Evolutionary conservation across 2,888 invertebrate species (phyloP).

Genomic region (Philhelius pedissequus): DNA sequence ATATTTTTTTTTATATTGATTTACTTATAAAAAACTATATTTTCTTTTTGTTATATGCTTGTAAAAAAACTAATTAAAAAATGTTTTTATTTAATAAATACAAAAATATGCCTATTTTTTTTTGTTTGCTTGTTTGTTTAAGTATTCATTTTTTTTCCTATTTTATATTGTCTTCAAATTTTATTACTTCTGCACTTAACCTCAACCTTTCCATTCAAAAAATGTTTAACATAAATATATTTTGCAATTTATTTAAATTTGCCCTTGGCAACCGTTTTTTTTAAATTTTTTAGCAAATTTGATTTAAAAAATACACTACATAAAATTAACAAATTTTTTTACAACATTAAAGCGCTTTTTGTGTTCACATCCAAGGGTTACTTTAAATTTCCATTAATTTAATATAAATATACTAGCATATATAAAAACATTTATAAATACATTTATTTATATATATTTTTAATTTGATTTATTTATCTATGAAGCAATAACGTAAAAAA

Average conservation of each 20-base stretch:
- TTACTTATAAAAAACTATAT: constrained; percentile 61
- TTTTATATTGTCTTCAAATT: constrained; percentile 66
- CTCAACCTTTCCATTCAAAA: constrained; percentile 1
- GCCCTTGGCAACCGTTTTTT: constrained; percentile 12
- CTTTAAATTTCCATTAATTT: constrained; percentile 1
- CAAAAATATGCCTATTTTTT: constrained; percentile 72
- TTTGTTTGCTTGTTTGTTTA: not conserved
- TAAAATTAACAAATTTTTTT: constrained; percentile 16
- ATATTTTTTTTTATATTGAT: constrained; percentile 36
- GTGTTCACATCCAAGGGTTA: constrained; percentile 46
- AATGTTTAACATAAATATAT: constrained; percentile 1
- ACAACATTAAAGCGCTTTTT: constrained; percentile 54
- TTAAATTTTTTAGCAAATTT: constrained; percentile 23
- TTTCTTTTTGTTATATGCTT: constrained; percentile 41
- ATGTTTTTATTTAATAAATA: constrained; percentile 73
- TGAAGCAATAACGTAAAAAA: constrained; percentile 60
- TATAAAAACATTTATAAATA: constrained; percentile 57
- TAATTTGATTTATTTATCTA: constrained; percentile 57
- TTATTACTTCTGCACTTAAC: constrained; percentile 53
- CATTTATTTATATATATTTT: constrained; percentile 22
- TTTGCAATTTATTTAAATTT: not conserved
- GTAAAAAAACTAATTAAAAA: constrained; percentile 74
- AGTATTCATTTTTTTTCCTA: constrained; percentile 3
- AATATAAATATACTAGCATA: not conserved
- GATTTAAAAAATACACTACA: constrained; percentile 8